Base-by-base conservation (phyloP, 2,888 invertebrate species). In the Hartigia nigra region DNA sequence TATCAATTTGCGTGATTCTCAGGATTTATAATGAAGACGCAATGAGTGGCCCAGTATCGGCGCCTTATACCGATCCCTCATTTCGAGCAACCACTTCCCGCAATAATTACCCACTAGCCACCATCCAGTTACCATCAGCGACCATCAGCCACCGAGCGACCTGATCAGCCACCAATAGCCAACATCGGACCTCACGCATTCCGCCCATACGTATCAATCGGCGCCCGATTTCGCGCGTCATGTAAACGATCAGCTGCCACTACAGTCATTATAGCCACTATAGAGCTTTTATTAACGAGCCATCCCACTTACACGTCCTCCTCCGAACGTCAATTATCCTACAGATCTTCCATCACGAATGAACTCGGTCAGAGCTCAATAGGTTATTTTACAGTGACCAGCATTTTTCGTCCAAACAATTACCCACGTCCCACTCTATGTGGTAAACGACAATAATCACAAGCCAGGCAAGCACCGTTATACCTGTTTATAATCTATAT, bases 1-100 rank as follows among this genome's bases (percentile, higher is more conserved):
- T 89, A 89, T 89, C 88, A 88, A 90, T 89, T 90, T 88, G 88
- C 86, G 88, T 88, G 89, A 90, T 90, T 88, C 87, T 89, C 84
- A 85, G 86, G 86, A 87, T 89, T 90, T 87, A 86, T 88, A 89
- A 90, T 89, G 88, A 91, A 91, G 90, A 90, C 82, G 88, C 90
- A 88, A 90, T 89, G 87, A 88, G 85, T 86, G 84, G 85, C 82
- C 78, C 77, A 81, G 79, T 82, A 74, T 79, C 78, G 76, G 78
- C 36, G 76, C 72, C 72, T 31, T 34, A 3, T 72, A 34, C 72
- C 74, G 78, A 76, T 79, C 39, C 74, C 32, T 72, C 72, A 12
- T 31, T 72, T 34, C 31, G 32, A 23, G 72, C 72, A 34, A 32
- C 72, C 72, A 72, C 72, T 32, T 31, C 72, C 12, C 31, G 72